These are phyloP conservation scores for Teleopsis dalmanni DNA, from an alignment of 1,140 invertebrate species.

Conservation along the genomic window DNA sequence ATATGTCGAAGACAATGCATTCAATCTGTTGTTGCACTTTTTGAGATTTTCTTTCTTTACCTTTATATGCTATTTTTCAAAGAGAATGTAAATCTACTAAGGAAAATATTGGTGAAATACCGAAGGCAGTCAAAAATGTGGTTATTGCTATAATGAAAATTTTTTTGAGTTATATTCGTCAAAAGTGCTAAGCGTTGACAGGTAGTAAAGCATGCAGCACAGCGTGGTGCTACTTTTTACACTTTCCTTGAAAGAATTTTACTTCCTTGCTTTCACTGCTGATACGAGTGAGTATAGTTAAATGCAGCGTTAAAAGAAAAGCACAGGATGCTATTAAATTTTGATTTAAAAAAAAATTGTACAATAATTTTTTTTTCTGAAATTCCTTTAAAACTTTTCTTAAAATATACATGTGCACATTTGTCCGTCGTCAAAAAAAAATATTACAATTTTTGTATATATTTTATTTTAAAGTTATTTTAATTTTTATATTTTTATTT, in stretches of 20 bases:
- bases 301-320: conserved; percentile 1
- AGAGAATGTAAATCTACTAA: background rate
- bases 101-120: background rate
- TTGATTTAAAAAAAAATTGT: conserved; percentile 6
- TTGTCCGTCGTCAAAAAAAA: background rate
- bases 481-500: background rate
- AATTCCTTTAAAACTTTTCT: background rate
- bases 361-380: background rate
- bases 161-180: background rate
- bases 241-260: background rate
- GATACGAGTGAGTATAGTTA: background rate
- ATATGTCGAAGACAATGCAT: background rate
- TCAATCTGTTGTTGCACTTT: background rate
- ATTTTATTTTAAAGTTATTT: background rate
- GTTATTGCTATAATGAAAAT: background rate
- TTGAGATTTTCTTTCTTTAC: background rate
- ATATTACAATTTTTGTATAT: background rate
- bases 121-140: background rate
- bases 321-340: too few species aligned
- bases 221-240: background rate
- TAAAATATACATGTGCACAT: background rate
- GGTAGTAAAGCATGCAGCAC: conserved; percentile 1
- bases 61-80: background rate
- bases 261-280: background rate
- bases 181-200: background rate